Percentiles rank a stretch among this genome's conserved stretches.
Evolutionary conservation across 2,113 vertebrate species (phyloP).

Genomic region (Nipponia nippon): DNA sequence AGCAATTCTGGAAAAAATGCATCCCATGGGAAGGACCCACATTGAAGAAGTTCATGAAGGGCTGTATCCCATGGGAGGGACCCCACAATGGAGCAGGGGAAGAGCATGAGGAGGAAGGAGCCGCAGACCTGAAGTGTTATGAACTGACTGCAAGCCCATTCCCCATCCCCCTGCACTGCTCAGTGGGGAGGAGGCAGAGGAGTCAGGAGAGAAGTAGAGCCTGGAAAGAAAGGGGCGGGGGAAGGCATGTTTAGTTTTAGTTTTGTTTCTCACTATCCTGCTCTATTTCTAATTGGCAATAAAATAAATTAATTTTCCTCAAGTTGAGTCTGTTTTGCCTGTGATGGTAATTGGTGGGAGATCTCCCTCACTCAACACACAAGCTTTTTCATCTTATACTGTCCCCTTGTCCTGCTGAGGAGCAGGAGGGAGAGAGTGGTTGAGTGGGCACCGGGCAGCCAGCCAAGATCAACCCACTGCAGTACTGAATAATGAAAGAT

Average conservation of each 20-base stretch:
- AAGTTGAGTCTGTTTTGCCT: not conserved
- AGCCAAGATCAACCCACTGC: not conserved
- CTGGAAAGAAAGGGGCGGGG: not conserved
- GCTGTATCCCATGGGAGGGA: not conserved
- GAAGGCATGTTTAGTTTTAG: not conserved
- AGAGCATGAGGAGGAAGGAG: not conserved
- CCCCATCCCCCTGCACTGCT: no score
- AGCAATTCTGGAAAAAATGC: not conserved
- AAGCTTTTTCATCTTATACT: not conserved
- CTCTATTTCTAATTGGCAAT: not conserved
- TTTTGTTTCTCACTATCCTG: not conserved
- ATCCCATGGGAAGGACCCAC: not conserved
- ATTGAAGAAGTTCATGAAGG: not conserved
- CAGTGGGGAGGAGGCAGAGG: fast-evolving
- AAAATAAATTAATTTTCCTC: not conserved
- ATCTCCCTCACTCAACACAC: not conserved
- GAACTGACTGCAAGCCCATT: fast-evolving
- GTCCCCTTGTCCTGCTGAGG: not conserved
- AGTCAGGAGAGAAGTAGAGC: not conserved
- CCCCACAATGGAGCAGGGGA: not conserved
- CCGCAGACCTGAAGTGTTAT: not conserved
- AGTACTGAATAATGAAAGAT: not conserved
- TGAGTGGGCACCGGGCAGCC: not conserved
- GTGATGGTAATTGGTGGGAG: not conserved
- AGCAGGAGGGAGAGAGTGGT: not conserved